Evolutionary conservation across 2,113 vertebrate species (phyloP).

Genomic region (Epinephelus fuscoguttatus): DNA sequence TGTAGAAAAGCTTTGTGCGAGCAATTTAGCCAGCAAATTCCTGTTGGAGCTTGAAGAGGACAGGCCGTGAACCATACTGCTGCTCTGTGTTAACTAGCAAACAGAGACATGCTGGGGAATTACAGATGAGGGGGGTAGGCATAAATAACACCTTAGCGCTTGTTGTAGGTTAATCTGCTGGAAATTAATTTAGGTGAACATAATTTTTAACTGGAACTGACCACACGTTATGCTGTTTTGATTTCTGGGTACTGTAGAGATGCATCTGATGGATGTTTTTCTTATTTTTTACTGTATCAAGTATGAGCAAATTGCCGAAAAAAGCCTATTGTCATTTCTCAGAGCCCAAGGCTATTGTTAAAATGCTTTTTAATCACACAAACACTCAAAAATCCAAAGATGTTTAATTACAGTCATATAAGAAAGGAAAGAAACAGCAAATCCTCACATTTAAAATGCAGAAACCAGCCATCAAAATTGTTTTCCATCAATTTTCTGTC

Average conservation of each 20-base stretch:
- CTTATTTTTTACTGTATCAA: not conserved
- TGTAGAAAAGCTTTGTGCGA: slow-evolving; percentile 33
- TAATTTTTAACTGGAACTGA: not conserved
- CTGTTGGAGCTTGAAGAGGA: slow-evolving; percentile 51
- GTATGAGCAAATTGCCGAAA: not conserved
- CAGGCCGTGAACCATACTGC: slow-evolving; percentile 50
- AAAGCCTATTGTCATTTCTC: not conserved
- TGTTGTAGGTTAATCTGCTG: slow-evolving; percentile 53
- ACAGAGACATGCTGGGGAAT: slow-evolving; percentile 21
- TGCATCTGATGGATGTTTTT: not conserved
- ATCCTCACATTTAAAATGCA: not conserved
- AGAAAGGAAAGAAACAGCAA: not conserved
- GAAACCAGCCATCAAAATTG: not conserved
- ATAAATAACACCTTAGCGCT: slow-evolving; percentile 37
- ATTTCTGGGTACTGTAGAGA: not conserved
- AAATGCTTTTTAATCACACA: not conserved
- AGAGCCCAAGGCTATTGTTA: not conserved
- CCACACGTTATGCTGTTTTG: not conserved
- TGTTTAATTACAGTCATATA: not conserved
- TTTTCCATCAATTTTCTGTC: not conserved
- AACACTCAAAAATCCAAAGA: not conserved
- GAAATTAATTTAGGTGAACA: not conserved
- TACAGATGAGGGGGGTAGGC: slow-evolving; percentile 48
- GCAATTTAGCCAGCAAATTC: slow-evolving; percentile 10
- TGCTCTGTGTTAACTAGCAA: slow-evolving; percentile 27